Evolutionary conservation across 2,888 invertebrate genomes (phyloP), one percentile per base, ranked within the genome.

Genomic region (Leptinotarsa juncta): DNA sequence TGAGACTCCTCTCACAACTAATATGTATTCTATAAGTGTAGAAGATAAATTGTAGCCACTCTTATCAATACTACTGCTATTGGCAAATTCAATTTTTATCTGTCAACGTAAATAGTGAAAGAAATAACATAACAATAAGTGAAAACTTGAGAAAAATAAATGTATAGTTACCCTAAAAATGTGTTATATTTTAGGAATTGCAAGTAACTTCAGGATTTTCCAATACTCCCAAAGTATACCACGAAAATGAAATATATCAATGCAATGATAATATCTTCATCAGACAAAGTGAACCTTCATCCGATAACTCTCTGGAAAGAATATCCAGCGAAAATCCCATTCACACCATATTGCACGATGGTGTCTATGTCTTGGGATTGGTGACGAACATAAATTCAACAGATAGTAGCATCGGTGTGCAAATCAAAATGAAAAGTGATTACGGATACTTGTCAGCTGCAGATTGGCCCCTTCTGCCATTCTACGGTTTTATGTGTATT

Each of bases 401-500:
- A 0, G 88, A 89, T 49, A 93, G 92, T 82, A 90, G 62, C 23
- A 91, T 92, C 0, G 88, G 90, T 0, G 90, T 94, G 1, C 91
- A 91, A 69, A 89, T 96, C 20, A 93, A 94, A 85, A 94, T 96
- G 91, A 89, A 91, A 78, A 92, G 94, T 50, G 91, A 92, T 0
- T 91, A 94, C 83, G 96, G 97, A 0, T 97, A 94, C 86, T 90
- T 97, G 62, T 96, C 96, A 0, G 97, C 97, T 7, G 93, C 93
- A 1, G 96, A 97, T 86, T 97, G 95, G 93, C 97, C 97, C 0
- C 89, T 97, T 5, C 87, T 97, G 78, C 94, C 95, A 78, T 97
- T 98, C 88, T 98, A 96, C 88, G 95, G 94, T 49, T 90, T 93
- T 55, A 97, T 97, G 96, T 97, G 97, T 84, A 90, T 94, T 4